phyloP scores from a whole-genome alignment of 1,140 invertebrate species.

The Drosophila truncata region DNA sequence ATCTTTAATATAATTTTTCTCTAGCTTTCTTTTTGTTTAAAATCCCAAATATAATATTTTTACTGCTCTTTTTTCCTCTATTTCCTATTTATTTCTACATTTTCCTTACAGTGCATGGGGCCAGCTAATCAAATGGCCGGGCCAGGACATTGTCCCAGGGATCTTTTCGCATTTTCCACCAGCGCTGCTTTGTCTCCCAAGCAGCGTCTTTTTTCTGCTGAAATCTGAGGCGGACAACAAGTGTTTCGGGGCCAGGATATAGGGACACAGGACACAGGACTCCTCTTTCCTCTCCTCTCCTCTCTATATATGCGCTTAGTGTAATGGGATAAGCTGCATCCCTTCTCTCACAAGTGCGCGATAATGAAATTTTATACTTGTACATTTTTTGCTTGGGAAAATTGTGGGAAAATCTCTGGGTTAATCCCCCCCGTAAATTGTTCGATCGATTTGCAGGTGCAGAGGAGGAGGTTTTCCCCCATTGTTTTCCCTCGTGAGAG shows the following conservation, averaged over 20 bases:
- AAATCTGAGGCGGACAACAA: constrained; percentile 72
- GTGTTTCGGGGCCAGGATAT: constrained; percentile 16
- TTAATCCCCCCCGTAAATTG: constrained; percentile 72
- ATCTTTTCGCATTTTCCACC: constrained; percentile 47
- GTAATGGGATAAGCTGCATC: constrained; percentile 75
- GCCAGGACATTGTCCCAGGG: constrained; percentile 60
- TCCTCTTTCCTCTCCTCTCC: background rate
- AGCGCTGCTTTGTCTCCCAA: constrained; percentile 31
- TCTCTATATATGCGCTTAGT: constrained; percentile 60
- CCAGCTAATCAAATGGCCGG: constrained; percentile 59
- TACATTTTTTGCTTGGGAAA: constrained; percentile 58
- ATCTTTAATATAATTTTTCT: background rate
- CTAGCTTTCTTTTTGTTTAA: background rate
- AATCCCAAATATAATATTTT: background rate
- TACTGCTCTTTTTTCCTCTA: too few relatives aligned
- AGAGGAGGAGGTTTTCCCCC: constrained; percentile 4
- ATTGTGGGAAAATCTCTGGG: constrained; percentile 78
- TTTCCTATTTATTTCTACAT: background rate
- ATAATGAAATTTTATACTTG: constrained; percentile 82
- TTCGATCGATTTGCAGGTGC: constrained; percentile 71
- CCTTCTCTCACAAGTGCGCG: constrained; percentile 36
- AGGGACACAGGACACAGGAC: constrained; percentile 16
- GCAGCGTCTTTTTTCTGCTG: constrained; percentile 36
- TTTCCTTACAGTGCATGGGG: constrained; percentile 14
- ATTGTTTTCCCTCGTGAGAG: constrained; percentile 22